These are phyloP conservation scores for Drosophila dunni DNA, from an alignment of 1,140 invertebrate species.

Conservation along the genomic window DNA sequence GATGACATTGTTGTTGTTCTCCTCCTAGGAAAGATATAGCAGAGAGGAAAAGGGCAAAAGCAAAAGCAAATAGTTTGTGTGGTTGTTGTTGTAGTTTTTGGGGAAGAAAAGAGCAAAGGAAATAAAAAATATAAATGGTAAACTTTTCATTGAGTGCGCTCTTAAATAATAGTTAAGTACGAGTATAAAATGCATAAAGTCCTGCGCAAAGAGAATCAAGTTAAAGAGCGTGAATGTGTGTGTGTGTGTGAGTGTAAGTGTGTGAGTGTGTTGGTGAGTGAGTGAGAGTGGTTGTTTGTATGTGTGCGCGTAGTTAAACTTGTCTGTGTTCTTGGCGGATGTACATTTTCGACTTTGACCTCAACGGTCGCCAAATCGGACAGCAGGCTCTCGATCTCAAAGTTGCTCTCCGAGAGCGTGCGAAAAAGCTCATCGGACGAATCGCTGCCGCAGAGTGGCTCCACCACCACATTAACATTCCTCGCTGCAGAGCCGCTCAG, in stretches of 20 bases:
- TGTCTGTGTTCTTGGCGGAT: conserved; percentile 60
- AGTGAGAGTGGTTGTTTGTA: not conserved
- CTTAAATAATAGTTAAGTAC: not conserved
- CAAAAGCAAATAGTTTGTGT: conserved; percentile 33
- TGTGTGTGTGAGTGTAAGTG: not conserved
- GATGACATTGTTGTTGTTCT: conserved; percentile 80
- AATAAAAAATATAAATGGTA: conserved; percentile 55
- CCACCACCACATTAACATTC: conserved; percentile 79
- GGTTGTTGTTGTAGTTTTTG: conserved; percentile 34
- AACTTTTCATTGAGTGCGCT: conserved; percentile 19
- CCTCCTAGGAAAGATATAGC: conserved; percentile 72
- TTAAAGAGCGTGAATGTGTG: not conserved
- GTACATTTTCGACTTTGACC: conserved; percentile 85
- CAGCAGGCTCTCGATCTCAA: conserved; percentile 86
- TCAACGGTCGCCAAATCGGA: conserved; percentile 86
- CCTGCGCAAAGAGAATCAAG: conserved; percentile 20
- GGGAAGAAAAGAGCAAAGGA: conserved; percentile 45
- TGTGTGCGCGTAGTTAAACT: conserved; percentile 15
- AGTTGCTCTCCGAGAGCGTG: conserved; percentile 83
- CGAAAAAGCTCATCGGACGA: conserved; percentile 84
- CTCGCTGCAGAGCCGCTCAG: conserved; percentile 66
- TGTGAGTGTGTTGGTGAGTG: not conserved
- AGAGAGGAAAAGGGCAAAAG: conserved; percentile 31
- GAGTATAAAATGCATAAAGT: conserved; percentile 14
- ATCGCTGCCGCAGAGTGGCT: conserved; percentile 79